Conservation (phyloP, 2,888 invertebrate species). For the Tenthredo distinguenda region DNA sequence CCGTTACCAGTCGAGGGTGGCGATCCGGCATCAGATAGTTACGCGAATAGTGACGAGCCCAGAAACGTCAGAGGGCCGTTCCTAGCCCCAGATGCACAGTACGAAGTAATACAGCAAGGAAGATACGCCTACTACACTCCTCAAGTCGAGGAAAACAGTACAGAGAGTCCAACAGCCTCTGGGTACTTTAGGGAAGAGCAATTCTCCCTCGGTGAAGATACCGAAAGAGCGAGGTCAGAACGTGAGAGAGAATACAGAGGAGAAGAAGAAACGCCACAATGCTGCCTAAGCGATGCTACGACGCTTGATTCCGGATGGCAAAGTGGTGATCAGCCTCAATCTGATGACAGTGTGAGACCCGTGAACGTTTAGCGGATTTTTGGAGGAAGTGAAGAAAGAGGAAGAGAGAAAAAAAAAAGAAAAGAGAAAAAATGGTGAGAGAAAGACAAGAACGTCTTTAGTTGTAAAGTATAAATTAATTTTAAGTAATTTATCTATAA, state of each 20-base stretch:
- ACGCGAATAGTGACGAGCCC: constrained; percentile 69
- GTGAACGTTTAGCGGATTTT: constrained; percentile 69
- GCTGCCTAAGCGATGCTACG: constrained; percentile 81
- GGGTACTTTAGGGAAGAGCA: constrained; percentile 56
- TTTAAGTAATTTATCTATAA: constrained; percentile 6
- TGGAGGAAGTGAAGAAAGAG: neutral
- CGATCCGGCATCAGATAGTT: constrained; percentile 67
- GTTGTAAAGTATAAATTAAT: constrained; percentile 35
- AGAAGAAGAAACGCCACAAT: constrained; percentile 78
- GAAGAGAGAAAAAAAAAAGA: neutral
- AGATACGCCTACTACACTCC: constrained; percentile 71
- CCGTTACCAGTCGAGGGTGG: constrained; percentile 65
- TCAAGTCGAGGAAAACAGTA: constrained; percentile 69
- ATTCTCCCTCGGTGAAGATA: constrained; percentile 64
- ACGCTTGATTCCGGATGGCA: constrained; percentile 87
- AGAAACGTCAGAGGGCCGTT: constrained; percentile 77
- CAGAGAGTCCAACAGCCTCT: constrained; percentile 65
- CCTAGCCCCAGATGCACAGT: constrained; percentile 83
- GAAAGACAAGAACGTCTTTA: constrained; percentile 37
- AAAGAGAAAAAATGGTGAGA: constrained; percentile 1
- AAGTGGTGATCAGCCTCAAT: constrained; percentile 79
- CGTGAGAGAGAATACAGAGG: constrained; percentile 79
- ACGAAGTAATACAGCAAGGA: constrained; percentile 81
- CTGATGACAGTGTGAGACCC: constrained; percentile 71
- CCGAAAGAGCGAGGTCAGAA: constrained; percentile 64